Base-by-base conservation (phyloP, 2,888 invertebrate species). In the Polyommatus iphigenia region DNA sequence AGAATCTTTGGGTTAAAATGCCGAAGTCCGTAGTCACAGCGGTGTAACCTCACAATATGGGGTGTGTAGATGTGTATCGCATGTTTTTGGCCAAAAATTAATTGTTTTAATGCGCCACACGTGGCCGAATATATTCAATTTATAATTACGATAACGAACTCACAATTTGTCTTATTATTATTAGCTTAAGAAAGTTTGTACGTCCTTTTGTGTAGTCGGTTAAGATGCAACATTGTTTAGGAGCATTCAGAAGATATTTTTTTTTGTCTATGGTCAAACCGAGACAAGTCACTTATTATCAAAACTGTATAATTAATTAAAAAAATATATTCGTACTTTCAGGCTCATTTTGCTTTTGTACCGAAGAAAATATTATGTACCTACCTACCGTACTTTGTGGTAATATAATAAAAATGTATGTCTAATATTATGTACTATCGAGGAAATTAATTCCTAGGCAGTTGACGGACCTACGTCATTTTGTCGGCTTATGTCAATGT, bases 81-180 rank as follows among this genome's bases (percentile, higher is more conserved):
- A 80, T 78, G 81, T 79, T 80, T 80, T 81, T 81, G 80, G 78
- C 80, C 81, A 78, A 82, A 82, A 82, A 80, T 81, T 81, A 81
- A 81, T 82, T 80, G 82, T 81, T 80, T 79, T 78, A 81, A 79
- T 75, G 75, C 29, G 50, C 75, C 50, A 24, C 36, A 20, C 75
- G 46, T 18, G 20, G 15, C 54, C 50, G 1, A 50, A 13, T 50
- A 50, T 50, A 75, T 75, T 41, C 72, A 77, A 80, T 79, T 77
- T 78, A 72, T 76, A 75, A 57, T 59, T 54, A 15, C 54, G 54
- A 75, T 75, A 75, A 54, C 75, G 75, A 75, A 54, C 54, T 54
- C 8, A 75, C 75, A 54, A 75, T 75, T 75, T 54, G 18, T 75
- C 54, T 54, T 50, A 32, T 24, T 67, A 24, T 62, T 24, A 62